Percentiles rank a stretch among this genome's conserved stretches.
These are phyloP conservation scores for Leptocoma aspasia DNA, from an alignment of 2,113 vertebrate species.

Conservation along the genomic window DNA sequence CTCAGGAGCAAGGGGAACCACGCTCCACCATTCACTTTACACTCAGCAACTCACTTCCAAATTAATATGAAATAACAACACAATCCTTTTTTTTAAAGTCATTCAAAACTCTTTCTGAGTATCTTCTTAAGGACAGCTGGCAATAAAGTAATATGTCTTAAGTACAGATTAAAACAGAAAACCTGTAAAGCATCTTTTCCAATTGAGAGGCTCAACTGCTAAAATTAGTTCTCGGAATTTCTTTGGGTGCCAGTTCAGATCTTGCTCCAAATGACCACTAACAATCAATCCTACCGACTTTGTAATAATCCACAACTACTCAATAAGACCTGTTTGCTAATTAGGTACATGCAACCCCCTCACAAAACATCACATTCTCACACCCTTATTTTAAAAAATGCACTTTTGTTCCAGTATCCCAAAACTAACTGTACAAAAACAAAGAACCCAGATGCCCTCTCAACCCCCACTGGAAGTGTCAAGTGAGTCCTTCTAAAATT, in stretches of 20 bases:
- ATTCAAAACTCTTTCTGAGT: background rate
- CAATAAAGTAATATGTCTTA: background rate
- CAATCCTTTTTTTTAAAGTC: background rate
- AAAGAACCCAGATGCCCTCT: constrained; percentile 33
- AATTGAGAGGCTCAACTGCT: constrained; percentile 42
- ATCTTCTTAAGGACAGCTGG: background rate
- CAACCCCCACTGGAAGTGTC: constrained; percentile 31
- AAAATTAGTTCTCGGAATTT: constrained; percentile 63
- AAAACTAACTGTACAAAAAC: background rate
- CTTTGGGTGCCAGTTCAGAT: constrained; percentile 39
- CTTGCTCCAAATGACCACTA: constrained; percentile 51
- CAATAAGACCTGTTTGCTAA: background rate
- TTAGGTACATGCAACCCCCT: background rate
- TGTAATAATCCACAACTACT: background rate
- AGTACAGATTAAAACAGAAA: constrained; percentile 61
- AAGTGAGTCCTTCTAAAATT: constrained; percentile 56
- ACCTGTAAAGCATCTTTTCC: constrained; percentile 44
- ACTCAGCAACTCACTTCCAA: constrained; percentile 11
- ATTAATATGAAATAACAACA: background rate
- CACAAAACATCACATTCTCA: background rate
- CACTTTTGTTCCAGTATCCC: background rate
- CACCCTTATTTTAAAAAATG: background rate
- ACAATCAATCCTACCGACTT: constrained; percentile 7
- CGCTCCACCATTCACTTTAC: background rate
- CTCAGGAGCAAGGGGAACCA: background rate